These are phyloP conservation scores for Acronicta aceris DNA, from an alignment of 2,888 invertebrate genomes.

Conservation along the genomic window DNA sequence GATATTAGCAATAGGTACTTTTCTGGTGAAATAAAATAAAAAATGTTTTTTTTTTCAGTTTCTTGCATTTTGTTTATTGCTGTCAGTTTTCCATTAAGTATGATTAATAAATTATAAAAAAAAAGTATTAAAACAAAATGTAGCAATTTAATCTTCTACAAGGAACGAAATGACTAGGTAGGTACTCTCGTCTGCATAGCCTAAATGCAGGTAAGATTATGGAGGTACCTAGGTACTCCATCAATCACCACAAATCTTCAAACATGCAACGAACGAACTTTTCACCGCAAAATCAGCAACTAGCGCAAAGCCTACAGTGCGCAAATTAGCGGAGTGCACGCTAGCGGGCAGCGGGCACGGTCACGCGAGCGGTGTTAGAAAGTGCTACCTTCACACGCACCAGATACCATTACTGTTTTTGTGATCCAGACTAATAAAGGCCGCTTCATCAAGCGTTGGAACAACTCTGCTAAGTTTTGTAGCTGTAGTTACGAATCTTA, in stretches of 20 bases:
- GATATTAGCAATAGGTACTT: background rate
- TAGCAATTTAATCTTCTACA: no score
- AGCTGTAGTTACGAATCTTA: constrained; percentile 6
- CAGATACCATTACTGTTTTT: constrained; percentile 35
- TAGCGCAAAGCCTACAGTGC: constrained; percentile 62
- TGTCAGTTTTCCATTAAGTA: no score
- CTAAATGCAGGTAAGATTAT: no score
- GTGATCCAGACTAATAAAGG: constrained; percentile 43
- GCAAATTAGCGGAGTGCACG: constrained; percentile 69
- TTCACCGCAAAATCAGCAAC: constrained; percentile 47
- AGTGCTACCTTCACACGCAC: constrained; percentile 66
- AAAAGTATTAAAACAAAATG: no score
- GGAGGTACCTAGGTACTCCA: background rate
- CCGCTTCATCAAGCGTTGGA: constrained; percentile 31
- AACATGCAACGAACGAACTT: constrained; percentile 23
- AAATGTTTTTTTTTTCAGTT: no score
- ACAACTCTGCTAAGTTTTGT: constrained; percentile 3
- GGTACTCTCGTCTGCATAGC: no score
- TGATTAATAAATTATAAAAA: no score
- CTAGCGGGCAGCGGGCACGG: constrained; percentile 55
- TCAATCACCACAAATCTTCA: constrained; percentile 15
- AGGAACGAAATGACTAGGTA: no score
- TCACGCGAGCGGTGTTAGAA: constrained; percentile 75
- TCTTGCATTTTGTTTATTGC: no score
- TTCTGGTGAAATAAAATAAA: no score